phyloP scores from a whole-genome alignment of 1,140 invertebrate genomes.

The Orius laevigatus region DNA sequence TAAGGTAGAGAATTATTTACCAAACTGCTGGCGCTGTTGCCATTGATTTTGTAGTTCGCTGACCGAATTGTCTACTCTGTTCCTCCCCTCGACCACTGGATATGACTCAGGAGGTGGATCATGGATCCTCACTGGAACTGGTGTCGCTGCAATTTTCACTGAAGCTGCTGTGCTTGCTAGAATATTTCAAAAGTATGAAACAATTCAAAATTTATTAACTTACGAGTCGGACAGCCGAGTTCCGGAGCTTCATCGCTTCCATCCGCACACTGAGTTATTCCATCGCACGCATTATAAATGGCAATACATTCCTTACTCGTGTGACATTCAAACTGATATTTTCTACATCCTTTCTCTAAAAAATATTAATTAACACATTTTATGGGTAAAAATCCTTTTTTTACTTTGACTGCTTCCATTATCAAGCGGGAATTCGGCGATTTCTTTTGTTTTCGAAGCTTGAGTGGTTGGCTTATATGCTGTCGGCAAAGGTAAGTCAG shows the following conservation, averaged over 20 bases:
- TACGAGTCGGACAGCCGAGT: conserved; percentile 44
- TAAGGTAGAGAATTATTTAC: too few relatives aligned
- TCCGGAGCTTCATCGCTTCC: conserved; percentile 76
- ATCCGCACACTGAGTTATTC: conserved; percentile 83
- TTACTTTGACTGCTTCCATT: not conserved
- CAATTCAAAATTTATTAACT: conserved; percentile 15
- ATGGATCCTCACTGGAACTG: conserved; percentile 18
- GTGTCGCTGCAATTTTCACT: conserved; percentile 10
- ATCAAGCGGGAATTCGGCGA: not conserved
- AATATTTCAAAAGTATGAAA: too few relatives aligned
- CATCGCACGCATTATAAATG: conserved; percentile 90
- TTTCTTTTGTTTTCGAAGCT: conserved; percentile 3
- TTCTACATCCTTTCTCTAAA: conserved; percentile 39
- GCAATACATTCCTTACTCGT: conserved; percentile 80
- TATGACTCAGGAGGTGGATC: conserved; percentile 14
- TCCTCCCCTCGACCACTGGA: conserved; percentile 7
- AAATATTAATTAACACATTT: not conserved
- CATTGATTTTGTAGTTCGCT: conserved; percentile 11
- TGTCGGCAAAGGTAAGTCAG: not conserved
- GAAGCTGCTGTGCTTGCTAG: too few relatives aligned
- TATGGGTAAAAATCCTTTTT: not conserved
- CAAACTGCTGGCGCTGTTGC: conserved; percentile 10
- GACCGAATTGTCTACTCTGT: conserved; percentile 4
- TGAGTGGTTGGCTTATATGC: not conserved
- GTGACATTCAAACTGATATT: conserved; percentile 76